phyloP scores from a whole-genome alignment of 2,113 vertebrate genomes.

The Falco punctatus region DNA sequence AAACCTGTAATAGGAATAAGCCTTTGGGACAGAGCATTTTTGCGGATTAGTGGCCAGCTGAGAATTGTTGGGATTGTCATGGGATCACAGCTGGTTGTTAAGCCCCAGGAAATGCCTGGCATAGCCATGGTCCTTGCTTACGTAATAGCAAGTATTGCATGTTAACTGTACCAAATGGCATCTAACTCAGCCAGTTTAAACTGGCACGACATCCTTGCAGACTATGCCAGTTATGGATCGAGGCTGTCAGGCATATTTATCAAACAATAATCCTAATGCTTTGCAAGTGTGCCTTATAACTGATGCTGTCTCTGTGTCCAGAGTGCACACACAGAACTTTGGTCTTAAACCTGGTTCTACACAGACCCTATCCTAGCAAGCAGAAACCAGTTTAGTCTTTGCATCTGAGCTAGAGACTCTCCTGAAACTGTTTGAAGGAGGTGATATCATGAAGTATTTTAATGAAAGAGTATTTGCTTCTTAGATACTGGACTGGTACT shows the following conservation, averaged over 20 bases:
- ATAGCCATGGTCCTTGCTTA: conserved; percentile 18
- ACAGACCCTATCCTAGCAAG: background rate
- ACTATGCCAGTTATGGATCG: background rate
- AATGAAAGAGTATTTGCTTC: background rate
- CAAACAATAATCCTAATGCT: background rate
- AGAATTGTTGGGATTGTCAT: conserved; percentile 32
- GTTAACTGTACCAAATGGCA: background rate
- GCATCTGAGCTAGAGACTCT: background rate
- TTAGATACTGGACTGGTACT: background rate
- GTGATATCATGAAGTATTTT: background rate
- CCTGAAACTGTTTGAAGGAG: background rate
- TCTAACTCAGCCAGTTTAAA: conserved; percentile 30
- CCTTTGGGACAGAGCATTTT: conserved; percentile 19
- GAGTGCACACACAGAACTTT: background rate
- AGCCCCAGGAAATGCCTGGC: conserved; percentile 54
- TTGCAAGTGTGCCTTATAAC: background rate
- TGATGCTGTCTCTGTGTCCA: background rate
- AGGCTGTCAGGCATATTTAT: background rate
- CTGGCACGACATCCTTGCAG: background rate
- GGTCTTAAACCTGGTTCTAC: background rate
- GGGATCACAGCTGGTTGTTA: conserved; percentile 50
- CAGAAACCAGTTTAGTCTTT: background rate
- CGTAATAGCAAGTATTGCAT: conserved; percentile 1
- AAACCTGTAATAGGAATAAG: background rate
- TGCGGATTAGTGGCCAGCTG: conserved; percentile 34